Base-by-base conservation (phyloP, 1,140 invertebrate species). In the Uloborus diversus region DNA sequence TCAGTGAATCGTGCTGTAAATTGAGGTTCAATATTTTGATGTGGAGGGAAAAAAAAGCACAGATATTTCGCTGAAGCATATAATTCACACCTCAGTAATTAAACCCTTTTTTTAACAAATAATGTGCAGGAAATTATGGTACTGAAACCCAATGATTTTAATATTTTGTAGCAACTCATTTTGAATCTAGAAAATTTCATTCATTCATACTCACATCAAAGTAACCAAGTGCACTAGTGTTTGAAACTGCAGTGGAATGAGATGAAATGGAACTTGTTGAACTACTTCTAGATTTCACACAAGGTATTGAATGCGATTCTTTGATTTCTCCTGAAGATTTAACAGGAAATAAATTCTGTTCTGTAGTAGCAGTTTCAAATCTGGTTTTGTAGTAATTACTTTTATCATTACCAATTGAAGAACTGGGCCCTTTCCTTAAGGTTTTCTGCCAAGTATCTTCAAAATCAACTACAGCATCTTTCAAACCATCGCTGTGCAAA, bases 381-480 rank as follows among this genome's bases (percentile, higher is more conserved):
- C 0, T 17, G 32, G 49, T 0, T 37, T 64, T 42, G 14, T 37
- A 20, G 23, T 49, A 47, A 42, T 78, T 78, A 27, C 23, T n/a
- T 33, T 75, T 75, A 11, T 32, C 28, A n/a, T 27, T 14, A 37
- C 65, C 62, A 56, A 51, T 51, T 37, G 20, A 51, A 20, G 42
- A 56, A 27, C 73, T 78, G 51, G 14, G 35, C 37, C 56, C 69
- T 25, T 69, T 79, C 51, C 35, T 79, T 7, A 79, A 69, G 49
- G 64, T 79, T 14, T 83, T 82, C 42, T 82, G 89, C 78, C 93
- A 86, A 17, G 91, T 92, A 59, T 90, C 89, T 85, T 94, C 92
- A 85, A 94, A 94, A 84, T 93, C 92, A n/a, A 88, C 87, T 59
- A 92, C 90, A 17, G 91, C 92, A 84, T 92, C 91, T 81, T 90